Evolutionary conservation across 2,113 vertebrate genomes (phyloP).

Genomic region (Oxyura jamaicensis): DNA sequence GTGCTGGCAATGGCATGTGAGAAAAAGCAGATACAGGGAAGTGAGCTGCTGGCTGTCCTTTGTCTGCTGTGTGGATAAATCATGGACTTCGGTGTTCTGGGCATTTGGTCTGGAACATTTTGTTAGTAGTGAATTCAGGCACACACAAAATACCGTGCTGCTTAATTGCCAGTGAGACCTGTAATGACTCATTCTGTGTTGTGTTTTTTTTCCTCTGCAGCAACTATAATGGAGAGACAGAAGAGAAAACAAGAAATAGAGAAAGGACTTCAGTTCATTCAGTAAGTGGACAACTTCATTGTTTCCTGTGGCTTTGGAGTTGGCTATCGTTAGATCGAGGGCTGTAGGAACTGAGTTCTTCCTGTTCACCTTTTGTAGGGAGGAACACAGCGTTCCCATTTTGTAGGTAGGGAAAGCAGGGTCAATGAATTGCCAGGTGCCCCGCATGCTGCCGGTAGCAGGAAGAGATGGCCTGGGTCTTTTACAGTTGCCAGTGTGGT

Average conservation of each 20-base stretch:
- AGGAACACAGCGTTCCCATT: neutral
- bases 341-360: neutral
- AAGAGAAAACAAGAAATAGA: conserved; percentile 89
- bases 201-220: conserved; percentile 49
- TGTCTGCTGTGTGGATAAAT: conserved; percentile 23
- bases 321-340: fast-evolving
- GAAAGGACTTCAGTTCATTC: conserved; percentile 91
- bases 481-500: neutral
- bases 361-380: neutral
- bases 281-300: conserved; percentile 79
- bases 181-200: conserved; percentile 21
- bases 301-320: neutral
- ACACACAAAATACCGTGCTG: conserved; percentile 8
- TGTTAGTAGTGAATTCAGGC: conserved; percentile 41
- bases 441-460: neutral
- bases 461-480: neutral
- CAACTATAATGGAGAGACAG: conserved; percentile 83
- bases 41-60: neutral
- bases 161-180: conserved; percentile 25
- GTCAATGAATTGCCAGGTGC: neutral
- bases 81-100: neutral
- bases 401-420: neutral
- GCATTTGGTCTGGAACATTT: conserved; percentile 45
- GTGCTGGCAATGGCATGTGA: conserved; percentile 2
- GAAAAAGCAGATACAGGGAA: conserved; percentile 26